Evolutionary conservation across 1,140 invertebrate genomes (phyloP).

Genomic region (Drosophila takahashii): DNA sequence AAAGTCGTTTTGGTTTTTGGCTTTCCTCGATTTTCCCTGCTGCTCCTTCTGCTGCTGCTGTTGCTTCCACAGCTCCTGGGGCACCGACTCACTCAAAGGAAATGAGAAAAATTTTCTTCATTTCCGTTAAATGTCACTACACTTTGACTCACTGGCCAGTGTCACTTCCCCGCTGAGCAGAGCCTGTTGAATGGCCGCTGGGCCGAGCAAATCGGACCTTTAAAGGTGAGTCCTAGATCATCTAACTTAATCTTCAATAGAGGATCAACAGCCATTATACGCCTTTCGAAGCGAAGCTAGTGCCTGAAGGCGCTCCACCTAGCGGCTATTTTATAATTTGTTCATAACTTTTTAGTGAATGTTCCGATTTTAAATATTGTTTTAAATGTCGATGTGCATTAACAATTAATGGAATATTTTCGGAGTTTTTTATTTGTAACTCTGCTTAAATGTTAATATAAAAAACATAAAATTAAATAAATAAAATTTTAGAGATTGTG

Average conservation of each 20-base stretch:
- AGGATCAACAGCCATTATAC: too few relatives aligned
- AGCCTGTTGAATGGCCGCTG: conserved; percentile 40
- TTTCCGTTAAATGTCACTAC: conserved; percentile 74
- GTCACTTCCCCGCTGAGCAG: neutral
- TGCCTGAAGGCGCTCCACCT: too few relatives aligned
- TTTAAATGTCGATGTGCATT: too few relatives aligned
- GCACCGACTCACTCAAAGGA: conserved; percentile 56
- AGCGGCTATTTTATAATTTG: too few relatives aligned
- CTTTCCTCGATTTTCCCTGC: neutral
- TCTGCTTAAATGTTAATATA: too few relatives aligned
- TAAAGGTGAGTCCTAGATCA: conserved; percentile 14
- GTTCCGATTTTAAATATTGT: too few relatives aligned
- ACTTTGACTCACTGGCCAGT: conserved; percentile 43
- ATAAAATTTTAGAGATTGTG: neutral
- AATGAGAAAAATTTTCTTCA: conserved; percentile 80
- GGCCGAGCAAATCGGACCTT: neutral
- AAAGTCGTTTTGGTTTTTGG: conserved; percentile 31
- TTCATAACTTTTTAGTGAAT: too few relatives aligned
- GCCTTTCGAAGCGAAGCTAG: too few relatives aligned
- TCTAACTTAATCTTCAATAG: too few relatives aligned
- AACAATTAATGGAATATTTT: too few relatives aligned
- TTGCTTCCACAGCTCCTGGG: conserved; percentile 19
- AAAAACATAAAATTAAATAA: too few relatives aligned
- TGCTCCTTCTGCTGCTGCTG: neutral
- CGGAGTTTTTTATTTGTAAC: too few relatives aligned